A percentile compares a stretch with the other conserved stretches of the same genome.
Evolutionary conservation across 2,113 vertebrate species (phyloP).

Genomic region (Myotis brandtii): DNA sequence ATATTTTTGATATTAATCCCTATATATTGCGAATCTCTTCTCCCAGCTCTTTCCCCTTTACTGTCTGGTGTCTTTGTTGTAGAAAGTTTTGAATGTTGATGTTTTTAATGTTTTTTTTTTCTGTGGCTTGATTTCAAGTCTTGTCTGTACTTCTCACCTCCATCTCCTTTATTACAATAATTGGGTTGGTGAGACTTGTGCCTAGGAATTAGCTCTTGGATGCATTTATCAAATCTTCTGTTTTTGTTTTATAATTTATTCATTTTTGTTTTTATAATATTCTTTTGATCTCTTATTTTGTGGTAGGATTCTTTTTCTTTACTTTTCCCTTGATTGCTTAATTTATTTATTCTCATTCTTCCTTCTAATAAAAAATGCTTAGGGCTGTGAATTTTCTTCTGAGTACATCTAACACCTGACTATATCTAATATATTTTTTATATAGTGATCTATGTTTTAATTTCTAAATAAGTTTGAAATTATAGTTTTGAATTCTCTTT

Average conservation of each 20-base stretch:
- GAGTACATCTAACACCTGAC: background rate
- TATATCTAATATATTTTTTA: conserved; percentile 29
- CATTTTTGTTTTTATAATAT: conserved; percentile 42
- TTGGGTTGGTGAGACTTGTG: background rate
- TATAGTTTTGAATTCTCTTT: background rate
- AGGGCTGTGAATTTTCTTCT: conserved; percentile 32
- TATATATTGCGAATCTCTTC: background rate
- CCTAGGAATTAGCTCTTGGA: background rate
- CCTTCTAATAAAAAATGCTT: conserved; percentile 41
- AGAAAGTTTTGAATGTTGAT: conserved; percentile 32
- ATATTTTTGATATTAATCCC: background rate
- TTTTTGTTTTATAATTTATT: conserved; percentile 26
- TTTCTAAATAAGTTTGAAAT: conserved; percentile 60
- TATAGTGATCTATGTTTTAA: conserved; percentile 1
- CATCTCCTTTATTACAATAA: background rate
- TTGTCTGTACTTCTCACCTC: background rate
- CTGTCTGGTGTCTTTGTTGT: background rate
- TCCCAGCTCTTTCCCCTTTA: background rate
- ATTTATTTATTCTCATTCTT: conserved; percentile 43
- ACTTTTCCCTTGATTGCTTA: conserved; percentile 35
- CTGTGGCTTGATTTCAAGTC: background rate
- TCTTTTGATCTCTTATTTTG: background rate
- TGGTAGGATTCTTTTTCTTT: background rate
- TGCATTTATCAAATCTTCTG: conserved; percentile 1
- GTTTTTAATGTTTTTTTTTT: background rate